Conservation (phyloP, 2,113 vertebrate species). For the Burhinus oedicnemus region DNA sequence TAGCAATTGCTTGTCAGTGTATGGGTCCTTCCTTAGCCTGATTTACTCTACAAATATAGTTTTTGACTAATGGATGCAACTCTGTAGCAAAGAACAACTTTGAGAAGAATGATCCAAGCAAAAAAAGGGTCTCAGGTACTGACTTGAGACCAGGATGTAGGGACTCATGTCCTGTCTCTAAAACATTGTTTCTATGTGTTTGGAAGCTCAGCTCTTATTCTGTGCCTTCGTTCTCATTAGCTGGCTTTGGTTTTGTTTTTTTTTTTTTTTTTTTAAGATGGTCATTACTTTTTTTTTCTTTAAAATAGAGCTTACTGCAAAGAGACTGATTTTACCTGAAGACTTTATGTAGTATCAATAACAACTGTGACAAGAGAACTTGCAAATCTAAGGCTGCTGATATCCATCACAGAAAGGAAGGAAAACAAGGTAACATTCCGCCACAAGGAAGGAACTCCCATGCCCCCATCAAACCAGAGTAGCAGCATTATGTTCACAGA, state of each 20-base stretch:
- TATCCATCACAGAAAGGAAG: not conserved
- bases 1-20: not conserved
- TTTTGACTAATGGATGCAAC: not conserved
- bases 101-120: not conserved
- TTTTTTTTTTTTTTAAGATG: not conserved
- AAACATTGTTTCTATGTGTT: not conserved
- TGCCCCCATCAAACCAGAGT: not conserved
- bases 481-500: not conserved
- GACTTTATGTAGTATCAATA: not conserved
- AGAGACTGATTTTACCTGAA: not conserved
- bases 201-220: not conserved
- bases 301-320: not conserved
- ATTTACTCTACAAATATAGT: not conserved
- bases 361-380: not conserved
- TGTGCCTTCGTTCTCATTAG: fast-evolving
- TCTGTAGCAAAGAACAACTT: not conserved
- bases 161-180: not conserved
- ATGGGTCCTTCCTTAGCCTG: not conserved
- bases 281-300: not conserved
- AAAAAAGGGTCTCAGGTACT: not conserved
- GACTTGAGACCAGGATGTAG: not conserved
- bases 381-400: not conserved
- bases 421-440: not conserved
- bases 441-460: not conserved
- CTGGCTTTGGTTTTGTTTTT: too few relatives aligned